Percentiles rank a stretch among this genome's conserved stretches.
phyloP scores from a whole-genome alignment of 1,140 invertebrate genomes.

The Eupristina koningsbergeri region DNA sequence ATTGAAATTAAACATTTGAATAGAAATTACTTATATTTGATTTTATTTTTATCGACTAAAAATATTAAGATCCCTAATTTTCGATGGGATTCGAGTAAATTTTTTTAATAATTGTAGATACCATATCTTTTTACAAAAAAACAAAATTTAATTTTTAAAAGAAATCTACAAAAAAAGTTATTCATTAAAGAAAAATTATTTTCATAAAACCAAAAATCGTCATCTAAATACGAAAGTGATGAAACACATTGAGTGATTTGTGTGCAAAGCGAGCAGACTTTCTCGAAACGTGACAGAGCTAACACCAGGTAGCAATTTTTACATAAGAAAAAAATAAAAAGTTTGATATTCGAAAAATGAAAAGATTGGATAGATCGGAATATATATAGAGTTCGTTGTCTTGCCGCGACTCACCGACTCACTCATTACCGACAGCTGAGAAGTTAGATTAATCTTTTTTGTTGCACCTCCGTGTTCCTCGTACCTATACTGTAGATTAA shows the following conservation, averaged over 20 bases:
- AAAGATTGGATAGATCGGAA: neutral
- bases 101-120: no score
- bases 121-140: no score
- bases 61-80: no score
- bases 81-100: no score
- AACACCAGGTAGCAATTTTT: neutral
- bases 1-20: no score
- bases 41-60: no score
- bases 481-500: neutral
- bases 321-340: neutral
- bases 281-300: neutral
- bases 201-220: neutral
- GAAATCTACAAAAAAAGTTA: no score
- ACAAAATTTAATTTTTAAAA: no score
- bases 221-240: neutral
- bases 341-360: neutral
- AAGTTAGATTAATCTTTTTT: conserved; percentile 10
- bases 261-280: neutral
- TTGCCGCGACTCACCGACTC: neutral
- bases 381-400: neutral
- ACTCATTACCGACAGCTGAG: conserved; percentile 35
- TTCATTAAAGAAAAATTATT: no score
- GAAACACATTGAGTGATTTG: neutral
- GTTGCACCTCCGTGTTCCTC: no score
- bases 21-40: no score